Conservation (phyloP, 1,140 invertebrate species). For the Dreissena rostriformis region DNA sequence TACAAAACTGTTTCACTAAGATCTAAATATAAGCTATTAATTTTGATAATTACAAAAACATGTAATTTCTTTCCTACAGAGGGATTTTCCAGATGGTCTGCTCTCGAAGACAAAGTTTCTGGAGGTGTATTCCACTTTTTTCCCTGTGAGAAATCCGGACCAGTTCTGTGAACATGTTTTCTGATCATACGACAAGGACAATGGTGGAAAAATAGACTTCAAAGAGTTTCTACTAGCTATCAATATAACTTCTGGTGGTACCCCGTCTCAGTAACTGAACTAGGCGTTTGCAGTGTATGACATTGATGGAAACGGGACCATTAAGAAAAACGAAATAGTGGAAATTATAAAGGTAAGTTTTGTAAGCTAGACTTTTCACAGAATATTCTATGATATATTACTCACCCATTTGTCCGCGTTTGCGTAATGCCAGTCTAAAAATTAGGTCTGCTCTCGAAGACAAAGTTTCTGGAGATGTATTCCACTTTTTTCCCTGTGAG, state of each 20-base stretch:
- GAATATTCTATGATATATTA: too few species aligned
- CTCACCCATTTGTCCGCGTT: too few species aligned
- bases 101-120: slow-evolving; percentile 99
- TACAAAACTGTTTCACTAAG: too few species aligned
- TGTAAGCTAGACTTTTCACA: background rate
- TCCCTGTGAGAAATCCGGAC: slow-evolving; percentile 98
- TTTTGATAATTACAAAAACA: too few species aligned
- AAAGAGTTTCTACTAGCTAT: slow-evolving; percentile 87
- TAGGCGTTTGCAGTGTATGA: slow-evolving; percentile 99
- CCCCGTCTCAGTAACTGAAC: slow-evolving; percentile 98
- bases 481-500: slow-evolving; percentile 92
- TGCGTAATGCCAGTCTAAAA: too few species aligned
- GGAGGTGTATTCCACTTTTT: slow-evolving; percentile 97
- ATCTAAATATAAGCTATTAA: too few species aligned
- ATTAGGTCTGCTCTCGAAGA: too few species aligned
- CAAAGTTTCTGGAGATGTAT: too few species aligned
- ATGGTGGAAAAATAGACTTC: slow-evolving; percentile 88
- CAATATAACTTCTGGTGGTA: slow-evolving; percentile 96
- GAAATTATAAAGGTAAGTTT: slow-evolving; percentile 85
- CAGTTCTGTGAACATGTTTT: slow-evolving; percentile 99
- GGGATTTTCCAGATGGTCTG: slow-evolving; percentile 99
- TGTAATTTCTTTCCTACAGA: slow-evolving; percentile 86
- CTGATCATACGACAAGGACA: slow-evolving; percentile 99
- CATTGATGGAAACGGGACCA: slow-evolving; percentile 99
- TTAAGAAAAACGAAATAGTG: slow-evolving; percentile 94